Evolutionary conservation across 1,140 invertebrate genomes (phyloP).

Genomic region (Hypothenemus hampei): DNA sequence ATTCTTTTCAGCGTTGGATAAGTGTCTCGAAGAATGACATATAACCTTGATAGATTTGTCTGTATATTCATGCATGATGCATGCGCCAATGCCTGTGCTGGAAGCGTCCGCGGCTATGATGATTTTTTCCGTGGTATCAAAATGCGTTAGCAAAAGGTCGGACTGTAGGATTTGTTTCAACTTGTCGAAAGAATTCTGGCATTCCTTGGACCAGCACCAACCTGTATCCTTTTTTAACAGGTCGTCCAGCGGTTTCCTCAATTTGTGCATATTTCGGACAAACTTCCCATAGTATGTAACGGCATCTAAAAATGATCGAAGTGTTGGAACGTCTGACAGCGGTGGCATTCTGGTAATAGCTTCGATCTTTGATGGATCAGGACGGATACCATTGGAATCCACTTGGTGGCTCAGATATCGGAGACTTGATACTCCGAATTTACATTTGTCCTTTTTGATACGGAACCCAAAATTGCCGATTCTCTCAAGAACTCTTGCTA

Average conservation of each 20-base stretch:
- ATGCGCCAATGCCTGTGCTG: too few relatives aligned
- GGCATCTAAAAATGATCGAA: not conserved
- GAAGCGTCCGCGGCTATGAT: not conserved
- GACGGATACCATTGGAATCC: not conserved
- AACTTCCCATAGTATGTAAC: not conserved
- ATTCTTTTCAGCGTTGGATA: not conserved
- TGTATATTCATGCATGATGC: too few relatives aligned
- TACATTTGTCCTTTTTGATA: not conserved
- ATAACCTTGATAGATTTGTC: not conserved
- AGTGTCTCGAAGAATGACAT: not conserved
- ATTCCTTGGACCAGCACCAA: not conserved
- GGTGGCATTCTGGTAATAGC: not conserved
- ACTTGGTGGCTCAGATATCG: not conserved
- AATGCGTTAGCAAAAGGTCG: not conserved
- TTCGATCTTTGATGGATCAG: not conserved
- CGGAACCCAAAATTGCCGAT: not conserved
- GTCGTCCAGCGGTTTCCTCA: not conserved
- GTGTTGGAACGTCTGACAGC: not conserved
- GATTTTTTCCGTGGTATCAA: not conserved
- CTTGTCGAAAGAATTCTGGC: not conserved
- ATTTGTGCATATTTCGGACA: not conserved
- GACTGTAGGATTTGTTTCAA: not conserved
- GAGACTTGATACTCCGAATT: not conserved
- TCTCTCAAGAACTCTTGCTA: not conserved
- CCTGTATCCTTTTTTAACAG: not conserved